Conservation (phyloP, 2,113 vertebrate genomes). For the Pycnonotus jocosus region DNA sequence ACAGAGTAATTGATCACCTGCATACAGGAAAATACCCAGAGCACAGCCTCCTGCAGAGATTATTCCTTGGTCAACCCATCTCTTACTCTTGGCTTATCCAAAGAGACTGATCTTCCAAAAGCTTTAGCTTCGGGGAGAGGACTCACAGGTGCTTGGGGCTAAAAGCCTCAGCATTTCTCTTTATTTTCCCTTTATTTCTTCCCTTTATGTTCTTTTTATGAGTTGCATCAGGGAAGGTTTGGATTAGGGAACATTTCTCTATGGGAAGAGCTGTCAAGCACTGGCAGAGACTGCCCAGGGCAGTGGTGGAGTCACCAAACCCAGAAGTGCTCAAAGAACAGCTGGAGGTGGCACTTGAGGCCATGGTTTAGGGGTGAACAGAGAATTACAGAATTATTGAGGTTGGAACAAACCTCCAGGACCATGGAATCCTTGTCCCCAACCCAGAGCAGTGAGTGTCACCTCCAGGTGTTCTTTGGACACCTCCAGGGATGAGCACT, state of each 20-base stretch:
- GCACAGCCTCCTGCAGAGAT: neutral
- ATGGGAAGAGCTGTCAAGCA: neutral
- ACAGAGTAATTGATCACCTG: neutral
- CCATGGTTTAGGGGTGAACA: neutral
- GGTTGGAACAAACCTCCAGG: neutral
- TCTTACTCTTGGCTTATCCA: neutral
- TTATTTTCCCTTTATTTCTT: neutral
- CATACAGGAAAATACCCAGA: neutral
- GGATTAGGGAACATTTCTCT: neutral
- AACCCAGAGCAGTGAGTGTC: neutral
- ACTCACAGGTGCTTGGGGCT: neutral
- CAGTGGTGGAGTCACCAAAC: neutral
- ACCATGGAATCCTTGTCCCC: rapidly evolving
- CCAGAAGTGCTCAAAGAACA: neutral
- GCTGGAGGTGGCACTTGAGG: neutral
- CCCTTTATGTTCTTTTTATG: neutral
- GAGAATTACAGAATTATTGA: neutral
- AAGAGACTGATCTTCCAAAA: neutral
- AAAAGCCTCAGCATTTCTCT: neutral
- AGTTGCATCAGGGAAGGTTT: neutral
- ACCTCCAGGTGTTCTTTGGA: rapidly evolving
- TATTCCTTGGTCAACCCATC: neutral
- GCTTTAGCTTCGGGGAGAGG: neutral
- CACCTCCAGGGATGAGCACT: neutral
- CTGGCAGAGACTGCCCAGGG: neutral